A percentile compares a stretch with the other conserved stretches of the same genome.
Conservation (phyloP, 2,113 vertebrate genomes). For the human (Homo sapiens) region DNA sequence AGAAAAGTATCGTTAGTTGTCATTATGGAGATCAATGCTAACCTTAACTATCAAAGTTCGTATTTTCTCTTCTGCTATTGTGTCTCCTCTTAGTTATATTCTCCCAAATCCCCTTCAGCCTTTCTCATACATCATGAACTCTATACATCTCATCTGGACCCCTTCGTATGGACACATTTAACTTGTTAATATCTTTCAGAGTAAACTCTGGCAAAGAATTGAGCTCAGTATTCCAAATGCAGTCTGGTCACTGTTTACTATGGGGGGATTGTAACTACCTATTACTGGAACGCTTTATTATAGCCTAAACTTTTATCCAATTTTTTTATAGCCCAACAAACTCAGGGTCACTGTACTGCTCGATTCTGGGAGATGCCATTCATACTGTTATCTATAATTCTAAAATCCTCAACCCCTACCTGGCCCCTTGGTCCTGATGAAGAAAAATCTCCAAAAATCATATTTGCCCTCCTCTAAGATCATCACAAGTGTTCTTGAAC, state of each 20-base stretch:
- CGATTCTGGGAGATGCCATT: not conserved
- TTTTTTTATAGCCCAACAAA: not conserved
- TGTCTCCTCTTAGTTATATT: not conserved
- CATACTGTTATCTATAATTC: not conserved
- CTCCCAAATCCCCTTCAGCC: not conserved
- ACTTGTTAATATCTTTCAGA: not conserved
- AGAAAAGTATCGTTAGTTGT: not conserved
- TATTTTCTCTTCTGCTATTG: not conserved
- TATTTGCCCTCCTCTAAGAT: not conserved
- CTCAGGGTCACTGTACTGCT: not conserved
- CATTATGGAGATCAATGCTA: not conserved
- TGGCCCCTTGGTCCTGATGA: not conserved
- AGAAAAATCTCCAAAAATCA: not conserved
- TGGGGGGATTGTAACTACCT: not conserved
- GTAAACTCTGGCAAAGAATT: conserved; percentile 16
- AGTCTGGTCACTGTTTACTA: not conserved
- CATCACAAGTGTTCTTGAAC: not conserved
- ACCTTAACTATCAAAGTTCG: not conserved
- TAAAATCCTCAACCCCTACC: not conserved
- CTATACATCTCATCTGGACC: not conserved
- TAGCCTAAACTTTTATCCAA: not conserved
- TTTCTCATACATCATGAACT: not conserved
- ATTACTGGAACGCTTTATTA: not conserved
- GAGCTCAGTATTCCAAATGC: not conserved
- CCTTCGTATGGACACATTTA: not conserved